A percentile compares a stretch with the other conserved stretches of the same genome.
Conservation (phyloP, 2,113 vertebrate genomes). For the Gnathochromis pfefferi region DNA sequence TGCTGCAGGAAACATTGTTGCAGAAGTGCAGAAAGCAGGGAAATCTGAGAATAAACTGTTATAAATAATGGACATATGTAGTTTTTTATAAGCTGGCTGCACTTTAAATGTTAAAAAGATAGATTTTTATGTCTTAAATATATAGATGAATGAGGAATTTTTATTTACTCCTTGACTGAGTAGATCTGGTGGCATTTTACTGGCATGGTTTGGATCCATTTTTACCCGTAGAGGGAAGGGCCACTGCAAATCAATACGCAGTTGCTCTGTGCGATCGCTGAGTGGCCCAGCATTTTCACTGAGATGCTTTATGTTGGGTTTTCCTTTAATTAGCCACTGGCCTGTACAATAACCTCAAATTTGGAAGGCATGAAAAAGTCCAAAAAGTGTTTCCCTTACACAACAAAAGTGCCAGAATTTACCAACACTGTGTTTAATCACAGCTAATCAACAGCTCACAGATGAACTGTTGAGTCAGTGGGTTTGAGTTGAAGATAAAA, state of each 20-base stretch:
- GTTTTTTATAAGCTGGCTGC: neutral
- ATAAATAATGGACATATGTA: neutral
- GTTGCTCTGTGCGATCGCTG: neutral
- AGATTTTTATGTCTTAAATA: neutral
- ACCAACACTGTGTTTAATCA: neutral
- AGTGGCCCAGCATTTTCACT: neutral
- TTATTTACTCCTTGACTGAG: neutral
- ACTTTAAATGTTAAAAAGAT: neutral
- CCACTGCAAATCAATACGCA: neutral
- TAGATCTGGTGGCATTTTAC: neutral
- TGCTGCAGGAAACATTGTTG: neutral
- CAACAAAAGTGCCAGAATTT: neutral
- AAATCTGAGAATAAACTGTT: neutral
- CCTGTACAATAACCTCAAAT: neutral
- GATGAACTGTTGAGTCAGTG: neutral
- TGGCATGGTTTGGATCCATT: neutral
- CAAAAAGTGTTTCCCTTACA: neutral
- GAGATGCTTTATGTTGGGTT: neutral
- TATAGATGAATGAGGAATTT: neutral
- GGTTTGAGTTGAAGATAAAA: constrained; percentile 19
- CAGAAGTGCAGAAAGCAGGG: neutral
- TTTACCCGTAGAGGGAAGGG: neutral
- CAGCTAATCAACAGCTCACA: neutral
- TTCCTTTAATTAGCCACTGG: neutral
- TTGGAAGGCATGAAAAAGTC: neutral